Evolutionary conservation across 2,888 invertebrate species (phyloP), one percentile per base, ranked within the genome.

Genomic region (Agonum fuliginosum): DNA sequence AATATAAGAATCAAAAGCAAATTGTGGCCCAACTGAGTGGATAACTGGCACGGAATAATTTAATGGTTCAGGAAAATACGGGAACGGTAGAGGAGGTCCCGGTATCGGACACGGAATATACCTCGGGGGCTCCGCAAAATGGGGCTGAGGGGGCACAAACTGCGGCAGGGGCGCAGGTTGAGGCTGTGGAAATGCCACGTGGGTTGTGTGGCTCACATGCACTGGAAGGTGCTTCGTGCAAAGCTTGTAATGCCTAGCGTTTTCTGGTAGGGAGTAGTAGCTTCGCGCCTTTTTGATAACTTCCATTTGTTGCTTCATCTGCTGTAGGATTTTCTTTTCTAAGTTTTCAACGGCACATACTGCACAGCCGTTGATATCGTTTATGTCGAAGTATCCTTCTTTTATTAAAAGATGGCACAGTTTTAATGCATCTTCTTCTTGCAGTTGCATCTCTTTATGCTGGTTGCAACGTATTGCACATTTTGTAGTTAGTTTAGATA

Each of bases 401-500:
- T 24, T 54, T 12, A 22, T 3, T 12, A 54, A 22, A 3, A 54
- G 12, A 24, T 54, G 24, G 12, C 24, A 24, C 10, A 54, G 14
- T 54, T 22, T n/a, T n/a, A 54, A 3, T n/a, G 27, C 54, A 14
- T 54, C 54, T 2, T 54, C 54, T 27, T 54, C 54, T 12, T 3
- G 10, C 12, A 54, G 12, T 14, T 54, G n/a, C 17, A 54, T 17
- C 24, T 10, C 10, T 27, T 27, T 54, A 8, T 54, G 24, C 1
- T 24, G 24, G 8, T 54, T 24, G 24, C 54, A 12, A 24, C 6
- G 10, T 3, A 22, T 24, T 3, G 20, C 10, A 54, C 12, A 24
- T 54, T 54, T 54, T 24, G 22, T 54, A 5, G 54, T 24, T 27
- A 54, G 4, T 54, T 54, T 54, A 14, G 12, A 54, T 5, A 54